Percentiles rank a stretch among this genome's conserved stretches.
These are phyloP conservation scores for Quadriops clusia DNA, from an alignment of 2,888 invertebrate species.

Conservation along the genomic window DNA sequence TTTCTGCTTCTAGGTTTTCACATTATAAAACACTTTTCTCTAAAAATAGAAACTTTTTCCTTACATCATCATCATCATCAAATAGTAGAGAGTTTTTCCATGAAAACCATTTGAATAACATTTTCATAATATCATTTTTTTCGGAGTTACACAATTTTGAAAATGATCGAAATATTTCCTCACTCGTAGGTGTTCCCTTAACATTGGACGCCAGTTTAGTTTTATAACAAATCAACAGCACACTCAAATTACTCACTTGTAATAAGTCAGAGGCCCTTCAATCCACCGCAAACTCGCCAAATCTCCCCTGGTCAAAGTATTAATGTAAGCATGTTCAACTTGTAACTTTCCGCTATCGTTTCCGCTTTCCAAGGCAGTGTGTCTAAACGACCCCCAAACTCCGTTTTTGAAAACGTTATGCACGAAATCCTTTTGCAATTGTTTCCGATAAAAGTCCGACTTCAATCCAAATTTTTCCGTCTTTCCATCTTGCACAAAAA, in stretches of 20 bases:
- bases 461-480: conserved; percentile 48
- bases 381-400: conserved; percentile 80
- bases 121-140: too few species aligned
- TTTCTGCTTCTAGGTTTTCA: too few species aligned
- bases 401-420: conserved; percentile 75
- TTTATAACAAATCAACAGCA: too few species aligned
- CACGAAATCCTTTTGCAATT: conserved; percentile 64
- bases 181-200: too few species aligned
- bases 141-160: too few species aligned
- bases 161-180: too few species aligned
- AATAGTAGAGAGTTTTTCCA: too few species aligned
- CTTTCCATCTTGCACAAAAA: conserved; percentile 55
- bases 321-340: conserved; percentile 90
- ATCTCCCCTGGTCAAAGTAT: conserved; percentile 86
- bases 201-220: too few species aligned
- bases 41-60: too few species aligned
- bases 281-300: conserved; percentile 88
- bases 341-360: conserved; percentile 37
- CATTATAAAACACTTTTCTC: too few species aligned
- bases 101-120: too few species aligned
- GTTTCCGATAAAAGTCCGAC: conserved; percentile 47
- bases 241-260: conserved; percentile 37
- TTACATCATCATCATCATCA: too few species aligned
- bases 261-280: conserved; percentile 66
- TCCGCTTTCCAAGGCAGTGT: conserved; percentile 52